Evolutionary conservation across 2,888 invertebrate species (phyloP).

Genomic region (Bhutanitis thaidina): DNA sequence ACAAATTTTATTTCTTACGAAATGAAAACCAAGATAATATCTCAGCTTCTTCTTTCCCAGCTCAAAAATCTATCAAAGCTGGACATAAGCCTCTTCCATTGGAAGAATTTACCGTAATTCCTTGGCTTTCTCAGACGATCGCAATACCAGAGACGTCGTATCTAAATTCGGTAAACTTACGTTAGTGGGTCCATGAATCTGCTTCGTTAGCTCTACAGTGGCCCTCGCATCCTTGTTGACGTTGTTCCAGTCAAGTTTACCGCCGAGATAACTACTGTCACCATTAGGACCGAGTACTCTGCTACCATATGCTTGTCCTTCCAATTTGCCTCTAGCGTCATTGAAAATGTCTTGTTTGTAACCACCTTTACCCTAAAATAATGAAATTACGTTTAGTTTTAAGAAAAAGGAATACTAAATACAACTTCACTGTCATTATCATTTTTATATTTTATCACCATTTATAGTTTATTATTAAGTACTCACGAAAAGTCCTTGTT

Average conservation of each 20-base stretch:
- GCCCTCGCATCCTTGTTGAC: slow-evolving; percentile 22
- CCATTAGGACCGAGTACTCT: slow-evolving; percentile 23
- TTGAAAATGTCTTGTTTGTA: slow-evolving; percentile 26
- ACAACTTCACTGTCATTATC: too few species aligned
- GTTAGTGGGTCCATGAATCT: slow-evolving; percentile 22
- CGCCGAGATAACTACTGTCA: slow-evolving; percentile 22
- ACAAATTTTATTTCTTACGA: too few species aligned
- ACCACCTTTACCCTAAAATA: slow-evolving; percentile 24
- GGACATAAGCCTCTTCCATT: too few species aligned
- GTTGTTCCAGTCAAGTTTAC: slow-evolving; percentile 21
- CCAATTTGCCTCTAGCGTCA: slow-evolving; percentile 23
- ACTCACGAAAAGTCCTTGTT: slow-evolving; percentile 27
- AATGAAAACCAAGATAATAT: too few species aligned
- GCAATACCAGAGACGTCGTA: too few species aligned
- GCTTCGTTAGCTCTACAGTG: slow-evolving; percentile 24
- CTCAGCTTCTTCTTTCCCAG: too few species aligned
- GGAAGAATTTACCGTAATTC: too few species aligned
- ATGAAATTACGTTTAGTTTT: background rate
- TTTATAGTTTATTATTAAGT: background rate
- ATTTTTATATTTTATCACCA: background rate
- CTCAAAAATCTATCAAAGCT: too few species aligned
- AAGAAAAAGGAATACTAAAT: background rate
- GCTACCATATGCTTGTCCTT: slow-evolving; percentile 24
- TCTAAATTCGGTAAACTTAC: too few species aligned
- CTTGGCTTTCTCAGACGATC: too few species aligned